Percentiles rank a stretch among this genome's conserved stretches.
phyloP scores from a whole-genome alignment of 1,140 invertebrate genomes.

The Fopius arisanus region DNA sequence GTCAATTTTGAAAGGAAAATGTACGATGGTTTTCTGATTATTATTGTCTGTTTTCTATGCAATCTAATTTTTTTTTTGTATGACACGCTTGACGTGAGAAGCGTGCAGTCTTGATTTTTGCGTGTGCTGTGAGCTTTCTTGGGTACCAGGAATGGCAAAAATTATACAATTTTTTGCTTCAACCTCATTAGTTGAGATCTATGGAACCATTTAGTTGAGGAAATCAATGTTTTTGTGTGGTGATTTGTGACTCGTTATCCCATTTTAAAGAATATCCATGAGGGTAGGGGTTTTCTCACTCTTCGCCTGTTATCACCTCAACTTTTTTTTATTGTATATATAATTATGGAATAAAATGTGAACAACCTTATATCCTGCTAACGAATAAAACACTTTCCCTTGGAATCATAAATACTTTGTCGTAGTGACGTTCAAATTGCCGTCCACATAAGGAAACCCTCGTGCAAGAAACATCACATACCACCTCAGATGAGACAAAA shows the following conservation, averaged over 20 bases:
- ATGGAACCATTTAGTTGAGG: too few relatives aligned
- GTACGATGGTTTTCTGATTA: not conserved
- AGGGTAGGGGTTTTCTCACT: too few relatives aligned
- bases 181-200: too few relatives aligned
- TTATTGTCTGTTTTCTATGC: not conserved
- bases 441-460: conserved; percentile 26
- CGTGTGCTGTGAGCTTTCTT: not conserved
- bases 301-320: too few relatives aligned
- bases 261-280: too few relatives aligned
- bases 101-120: not conserved
- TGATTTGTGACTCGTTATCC: too few relatives aligned
- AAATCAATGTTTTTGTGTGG: too few relatives aligned
- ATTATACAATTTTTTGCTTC: too few relatives aligned
- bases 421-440: not conserved
- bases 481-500: not conserved
- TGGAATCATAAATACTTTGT: conserved; percentile 1
- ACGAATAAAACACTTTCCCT: not conserved
- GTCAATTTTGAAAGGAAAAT: not conserved
- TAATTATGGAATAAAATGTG: not conserved
- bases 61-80: not conserved
- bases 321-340: not conserved
- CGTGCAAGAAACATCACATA: not conserved
- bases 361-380: not conserved
- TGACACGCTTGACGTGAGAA: not conserved
- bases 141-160: too few relatives aligned